Evolutionary conservation across 2,888 invertebrate genomes (phyloP).

Genomic region (Dicycla oo): DNA sequence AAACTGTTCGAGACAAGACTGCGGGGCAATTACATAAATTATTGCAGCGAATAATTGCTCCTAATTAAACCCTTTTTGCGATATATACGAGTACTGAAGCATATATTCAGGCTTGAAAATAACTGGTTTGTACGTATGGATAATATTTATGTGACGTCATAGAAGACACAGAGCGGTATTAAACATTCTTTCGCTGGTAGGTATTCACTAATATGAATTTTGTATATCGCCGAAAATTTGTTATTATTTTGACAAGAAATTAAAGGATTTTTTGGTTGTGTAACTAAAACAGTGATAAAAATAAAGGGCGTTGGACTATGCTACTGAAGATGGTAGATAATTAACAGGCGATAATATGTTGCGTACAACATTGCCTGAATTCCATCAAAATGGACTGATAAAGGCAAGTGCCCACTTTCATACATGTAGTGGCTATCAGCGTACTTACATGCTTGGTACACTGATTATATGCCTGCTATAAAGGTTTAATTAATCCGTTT

Average conservation of each 20-base stretch:
- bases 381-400: not conserved
- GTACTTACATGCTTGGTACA: not conserved
- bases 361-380: not conserved
- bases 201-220: constrained; percentile 28
- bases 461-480: not conserved
- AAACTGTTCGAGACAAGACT: constrained; percentile 47
- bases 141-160: constrained; percentile 23
- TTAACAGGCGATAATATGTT: too few relatives aligned
- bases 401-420: not conserved
- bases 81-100: constrained; percentile 27
- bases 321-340: not conserved
- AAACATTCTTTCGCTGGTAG: constrained; percentile 34
- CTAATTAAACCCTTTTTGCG: constrained; percentile 56
- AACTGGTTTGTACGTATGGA: constrained; percentile 2
- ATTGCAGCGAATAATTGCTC: constrained; percentile 59
- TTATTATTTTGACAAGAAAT: not conserved
- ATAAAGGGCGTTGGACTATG: not conserved
- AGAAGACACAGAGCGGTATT: constrained; percentile 22
- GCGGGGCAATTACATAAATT: constrained; percentile 61
- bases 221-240: constrained; percentile 10
- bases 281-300: not conserved
- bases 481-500: not conserved
- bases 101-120: constrained; percentile 24
- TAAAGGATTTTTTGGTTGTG: not conserved
- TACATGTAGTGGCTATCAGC: not conserved